Evolutionary conservation across 2,888 invertebrate genomes (phyloP), one percentile per base, ranked within the genome.

Genomic region (Hypolimnas misippus): DNA sequence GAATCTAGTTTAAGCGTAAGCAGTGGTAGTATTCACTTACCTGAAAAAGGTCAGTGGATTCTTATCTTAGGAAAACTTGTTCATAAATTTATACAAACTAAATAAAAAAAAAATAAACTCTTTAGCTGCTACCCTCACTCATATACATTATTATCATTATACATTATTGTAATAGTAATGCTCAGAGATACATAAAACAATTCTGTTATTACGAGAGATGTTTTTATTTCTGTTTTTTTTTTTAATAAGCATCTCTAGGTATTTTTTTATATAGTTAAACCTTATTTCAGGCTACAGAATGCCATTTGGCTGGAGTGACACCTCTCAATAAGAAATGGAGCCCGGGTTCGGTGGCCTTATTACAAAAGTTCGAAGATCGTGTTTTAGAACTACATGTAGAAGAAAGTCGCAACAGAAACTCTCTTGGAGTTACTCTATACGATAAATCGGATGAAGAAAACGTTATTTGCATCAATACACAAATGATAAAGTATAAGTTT

Each of bases 21-120:
- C 42, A 72, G 69, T 46, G 86, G 84, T 38, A 76, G 72, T 21
- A 82, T 93, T 55, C 86, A 87, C 73, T 78, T 88, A 17, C 93
- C 93, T 0, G 87, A 92, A 79, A 76, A 85, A 73, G 90, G 94
- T 94, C 82, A 82, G 84, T 59, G n/a, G n/a, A n/a, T n/a, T n/a
- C n/a, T n/a, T n/a, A n/a, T n/a, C n/a, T n/a, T n/a, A n/a, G n/a
- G n/a, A n/a, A n/a, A n/a, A n/a, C n/a, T n/a, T n/a, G n/a, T n/a
- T n/a, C n/a, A n/a, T n/a, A n/a, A n/a, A n/a, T n/a, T n/a, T n/a
- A n/a, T n/a, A n/a, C n/a, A n/a, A n/a, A n/a, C n/a, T n/a, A n/a
- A n/a, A n/a, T n/a, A n/a, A n/a, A n/a, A n/a, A n/a, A n/a, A n/a
- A n/a, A n/a, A n/a, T n/a, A n/a, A n/a, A n/a, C n/a, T n/a, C n/a